Conservation (phyloP, 1,140 invertebrate species). For the Lithobius niger region DNA sequence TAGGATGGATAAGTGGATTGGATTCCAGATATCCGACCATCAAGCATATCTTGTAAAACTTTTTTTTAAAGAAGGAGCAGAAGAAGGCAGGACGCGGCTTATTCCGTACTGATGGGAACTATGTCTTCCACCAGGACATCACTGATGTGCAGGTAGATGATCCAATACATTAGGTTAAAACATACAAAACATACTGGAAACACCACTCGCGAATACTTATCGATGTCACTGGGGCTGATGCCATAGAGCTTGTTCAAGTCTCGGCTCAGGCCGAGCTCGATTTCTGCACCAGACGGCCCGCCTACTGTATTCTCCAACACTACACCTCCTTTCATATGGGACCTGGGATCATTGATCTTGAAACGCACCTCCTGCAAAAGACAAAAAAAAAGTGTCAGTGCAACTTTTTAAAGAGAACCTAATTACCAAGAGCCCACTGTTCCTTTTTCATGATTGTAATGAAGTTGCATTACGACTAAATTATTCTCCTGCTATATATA, state of each 20-base stretch:
- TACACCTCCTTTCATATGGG: conserved; percentile 60
- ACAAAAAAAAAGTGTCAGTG: conserved; percentile 9
- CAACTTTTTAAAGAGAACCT: too few relatives aligned
- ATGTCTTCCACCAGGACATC: conserved; percentile 85
- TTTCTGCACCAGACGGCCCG: conserved; percentile 41
- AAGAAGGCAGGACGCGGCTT: too few relatives aligned
- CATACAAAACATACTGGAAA: conserved; percentile 94
- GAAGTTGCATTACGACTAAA: too few relatives aligned
- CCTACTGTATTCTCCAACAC: conserved; percentile 81
- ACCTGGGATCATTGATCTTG: conserved; percentile 84
- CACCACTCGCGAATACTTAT: conserved; percentile 90
- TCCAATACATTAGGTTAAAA: conserved; percentile 97
- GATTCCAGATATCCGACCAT: too few relatives aligned
- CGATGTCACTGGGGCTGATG: conserved; percentile 86
- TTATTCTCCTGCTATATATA: too few relatives aligned
- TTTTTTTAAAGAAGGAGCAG: too few relatives aligned
- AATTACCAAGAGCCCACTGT: too few relatives aligned
- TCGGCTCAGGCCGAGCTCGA: conserved; percentile 44
- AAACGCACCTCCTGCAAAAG: conserved; percentile 71
- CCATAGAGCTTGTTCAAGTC: conserved; percentile 77
- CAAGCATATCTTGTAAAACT: too few relatives aligned
- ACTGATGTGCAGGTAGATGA: conserved; percentile 89
- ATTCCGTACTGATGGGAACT: conserved; percentile 35
- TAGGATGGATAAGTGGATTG: too few relatives aligned
- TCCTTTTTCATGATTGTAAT: too few relatives aligned